Evolutionary conservation across 2,113 vertebrate species (phyloP), one percentile per base, ranked within the genome.

Genomic region (Ahaetulla prasina): DNA sequence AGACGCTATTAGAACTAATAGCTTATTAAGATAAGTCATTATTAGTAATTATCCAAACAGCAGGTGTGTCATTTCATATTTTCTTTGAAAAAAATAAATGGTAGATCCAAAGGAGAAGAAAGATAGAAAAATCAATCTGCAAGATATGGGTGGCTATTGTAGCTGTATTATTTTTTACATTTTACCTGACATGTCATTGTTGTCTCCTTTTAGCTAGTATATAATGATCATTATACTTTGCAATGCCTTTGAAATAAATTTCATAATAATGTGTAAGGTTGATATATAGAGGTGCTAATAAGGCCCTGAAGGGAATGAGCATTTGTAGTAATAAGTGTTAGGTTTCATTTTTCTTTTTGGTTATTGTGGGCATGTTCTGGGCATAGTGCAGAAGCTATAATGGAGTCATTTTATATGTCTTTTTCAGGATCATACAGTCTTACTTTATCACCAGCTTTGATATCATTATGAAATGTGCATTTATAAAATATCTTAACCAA

Each of bases 11-110:
- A 10, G 8, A 89, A 88, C 57, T 10, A 30, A 89, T 18, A 89
- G 85, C 2, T 25, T 91, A 92, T 92, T 0, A 0, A 85, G 89
- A 89, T 94, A 95, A 92, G 63, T 93, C 94, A 93, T 4, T 94
- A 90, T 96, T 93, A 90, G 85, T 95, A 95, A 93, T 93, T 92
- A 95, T 63, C 1, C 93, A 68, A 92, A 68, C 92, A 93, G 63
- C 88, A 43, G 90, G n/a, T 85, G 94, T 95, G 93, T 86, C 90
- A 25, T 11, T 43, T 60, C 85, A 57, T 22, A 63, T 47, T 10
- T 86, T 90, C 27, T 95, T 95, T 93, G 89, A 93, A 95, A 91
- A 88, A 53, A 92, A 95, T 91, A 85, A 87, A 89, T 25, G 94
- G 47, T 16, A 92, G 87, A 94, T 52, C 80, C 92, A 94, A 89